These are phyloP conservation scores for Netelia melanura DNA, from an alignment of 2,888 invertebrate species.

Conservation along the genomic window DNA sequence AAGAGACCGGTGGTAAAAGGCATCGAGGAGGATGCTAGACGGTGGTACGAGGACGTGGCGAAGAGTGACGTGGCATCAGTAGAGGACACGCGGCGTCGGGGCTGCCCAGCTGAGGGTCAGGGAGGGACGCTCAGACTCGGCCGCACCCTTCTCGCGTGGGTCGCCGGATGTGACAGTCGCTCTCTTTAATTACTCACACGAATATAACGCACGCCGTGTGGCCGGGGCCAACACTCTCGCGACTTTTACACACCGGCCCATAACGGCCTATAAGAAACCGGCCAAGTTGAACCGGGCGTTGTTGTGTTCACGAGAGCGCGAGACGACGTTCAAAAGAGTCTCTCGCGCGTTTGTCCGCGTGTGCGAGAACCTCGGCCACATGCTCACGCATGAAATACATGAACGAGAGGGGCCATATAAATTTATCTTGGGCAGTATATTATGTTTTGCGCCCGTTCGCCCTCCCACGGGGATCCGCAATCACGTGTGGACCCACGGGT, in stretches of 20 bases:
- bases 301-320: slow-evolving; percentile 62
- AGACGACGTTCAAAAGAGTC: slow-evolving; percentile 39
- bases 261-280: slow-evolving; percentile 75
- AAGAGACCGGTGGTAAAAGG: slow-evolving; percentile 47
- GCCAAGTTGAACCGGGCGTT: slow-evolving; percentile 75
- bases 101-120: slow-evolving; percentile 75
- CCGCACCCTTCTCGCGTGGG: slow-evolving; percentile 84
- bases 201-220: slow-evolving; percentile 72
- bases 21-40: slow-evolving; percentile 63
- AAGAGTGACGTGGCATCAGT: slow-evolving; percentile 72
- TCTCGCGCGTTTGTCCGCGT: slow-evolving; percentile 14
- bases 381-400: slow-evolving; percentile 69
- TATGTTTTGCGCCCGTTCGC: slow-evolving; percentile 78
- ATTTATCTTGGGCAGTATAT: slow-evolving; percentile 78
- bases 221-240: slow-evolving; percentile 38
- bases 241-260: background rate
- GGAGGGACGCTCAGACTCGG: slow-evolving; percentile 72
- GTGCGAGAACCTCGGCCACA: slow-evolving; percentile 49
- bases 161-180: slow-evolving; percentile 85
- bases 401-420: slow-evolving; percentile 70
- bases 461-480: slow-evolving; percentile 76
- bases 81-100: slow-evolving; percentile 64
- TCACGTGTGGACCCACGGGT: slow-evolving; percentile 71
- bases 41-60: slow-evolving; percentile 55
- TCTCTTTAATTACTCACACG: slow-evolving; percentile 84